Conservation (phyloP, 2,113 vertebrate species). For the Phyllostomus hastatus region DNA sequence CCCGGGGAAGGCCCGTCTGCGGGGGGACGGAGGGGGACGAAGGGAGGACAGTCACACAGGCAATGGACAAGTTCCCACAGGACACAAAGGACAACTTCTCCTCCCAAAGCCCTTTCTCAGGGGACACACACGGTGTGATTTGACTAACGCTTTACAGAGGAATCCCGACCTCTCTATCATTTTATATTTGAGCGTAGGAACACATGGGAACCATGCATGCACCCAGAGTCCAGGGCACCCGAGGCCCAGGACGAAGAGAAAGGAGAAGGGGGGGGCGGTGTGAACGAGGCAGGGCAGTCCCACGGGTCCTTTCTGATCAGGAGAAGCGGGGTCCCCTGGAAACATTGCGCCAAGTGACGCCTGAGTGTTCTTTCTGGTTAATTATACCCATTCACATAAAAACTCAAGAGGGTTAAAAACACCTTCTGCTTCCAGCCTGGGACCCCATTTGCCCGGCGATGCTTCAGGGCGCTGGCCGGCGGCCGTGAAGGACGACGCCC, state of each 20-base stretch:
- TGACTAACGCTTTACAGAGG: background rate
- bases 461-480: background rate
- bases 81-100: background rate
- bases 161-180: background rate
- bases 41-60: background rate
- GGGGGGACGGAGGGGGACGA: rapidly evolving
- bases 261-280: background rate
- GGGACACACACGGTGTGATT: background rate
- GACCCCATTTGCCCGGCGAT: background rate
- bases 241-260: background rate
- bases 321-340: background rate
- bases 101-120: background rate
- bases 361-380: conserved; percentile 16
- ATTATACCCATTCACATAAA: background rate
- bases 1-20: conserved; percentile 80
- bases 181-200: background rate
- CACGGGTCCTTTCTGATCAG: background rate
- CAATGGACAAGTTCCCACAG: background rate
- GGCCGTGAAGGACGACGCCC: background rate
- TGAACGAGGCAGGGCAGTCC: too few species aligned
- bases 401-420: background rate
- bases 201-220: background rate
- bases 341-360: background rate
- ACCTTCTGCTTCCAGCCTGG: background rate
- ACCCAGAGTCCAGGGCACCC: background rate